phyloP scores from a whole-genome alignment of 2,797 vertebrate species.

The Artibeus jamaicensis region DNA sequence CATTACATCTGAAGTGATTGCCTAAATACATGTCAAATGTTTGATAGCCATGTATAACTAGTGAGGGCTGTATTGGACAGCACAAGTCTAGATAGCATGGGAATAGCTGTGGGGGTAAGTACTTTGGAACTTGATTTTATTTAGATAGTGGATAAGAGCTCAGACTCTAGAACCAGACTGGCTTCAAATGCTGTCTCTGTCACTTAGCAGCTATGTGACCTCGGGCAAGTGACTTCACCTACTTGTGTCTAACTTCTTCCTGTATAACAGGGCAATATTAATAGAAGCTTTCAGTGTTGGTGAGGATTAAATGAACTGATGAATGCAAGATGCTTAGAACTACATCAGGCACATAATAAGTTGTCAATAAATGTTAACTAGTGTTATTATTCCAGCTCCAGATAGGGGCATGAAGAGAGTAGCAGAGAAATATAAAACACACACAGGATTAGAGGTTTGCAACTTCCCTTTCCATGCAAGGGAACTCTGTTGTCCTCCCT shows the following conservation, averaged over 20 bases:
- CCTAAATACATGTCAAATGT: neutral
- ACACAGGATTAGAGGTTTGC: neutral
- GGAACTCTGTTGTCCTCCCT: neutral
- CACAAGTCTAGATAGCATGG: neutral
- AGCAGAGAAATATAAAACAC: neutral
- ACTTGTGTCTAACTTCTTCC: neutral
- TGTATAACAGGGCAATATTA: neutral
- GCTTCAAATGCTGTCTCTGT: neutral
- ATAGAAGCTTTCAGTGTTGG: neutral
- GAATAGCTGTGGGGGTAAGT: neutral
- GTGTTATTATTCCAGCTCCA: neutral
- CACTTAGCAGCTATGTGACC: neutral
- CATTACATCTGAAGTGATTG: neutral
- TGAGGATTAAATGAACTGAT: slow-evolving; percentile 36
- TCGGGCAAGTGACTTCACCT: slow-evolving; percentile 36
- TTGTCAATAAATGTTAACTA: neutral
- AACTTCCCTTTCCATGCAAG: neutral
- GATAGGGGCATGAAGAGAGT: neutral
- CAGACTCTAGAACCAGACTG: neutral
- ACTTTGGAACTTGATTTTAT: neutral
- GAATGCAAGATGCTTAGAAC: slow-evolving; percentile 9
- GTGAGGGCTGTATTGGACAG: neutral
- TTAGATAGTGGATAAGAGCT: slow-evolving; percentile 21
- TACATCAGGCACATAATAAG: neutral
- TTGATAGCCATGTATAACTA: neutral